Evolutionary conservation across 2,797 vertebrate species (phyloP).

Genomic region (Platyrinchus mystaceus): DNA sequence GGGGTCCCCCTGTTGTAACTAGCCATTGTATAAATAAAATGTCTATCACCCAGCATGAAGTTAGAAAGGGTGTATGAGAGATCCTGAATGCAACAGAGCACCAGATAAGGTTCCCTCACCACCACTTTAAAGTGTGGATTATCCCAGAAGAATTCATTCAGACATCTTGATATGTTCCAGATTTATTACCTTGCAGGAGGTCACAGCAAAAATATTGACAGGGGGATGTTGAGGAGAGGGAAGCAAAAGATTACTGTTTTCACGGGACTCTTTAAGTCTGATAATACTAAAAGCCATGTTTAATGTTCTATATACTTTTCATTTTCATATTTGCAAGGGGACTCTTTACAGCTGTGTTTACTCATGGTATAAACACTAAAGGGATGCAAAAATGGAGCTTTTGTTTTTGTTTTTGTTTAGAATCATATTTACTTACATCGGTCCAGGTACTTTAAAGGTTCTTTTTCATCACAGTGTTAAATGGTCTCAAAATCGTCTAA

Average conservation of each 20-base stretch:
- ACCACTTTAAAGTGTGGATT: neutral
- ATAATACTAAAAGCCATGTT: neutral
- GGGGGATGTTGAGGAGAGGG: neutral
- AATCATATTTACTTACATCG: neutral
- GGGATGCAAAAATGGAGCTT: neutral
- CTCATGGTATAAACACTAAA: neutral
- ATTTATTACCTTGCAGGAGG: neutral
- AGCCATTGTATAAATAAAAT: neutral
- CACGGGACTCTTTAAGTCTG: neutral
- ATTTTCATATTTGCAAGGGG: neutral
- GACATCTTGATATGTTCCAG: neutral
- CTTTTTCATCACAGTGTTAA: neutral
- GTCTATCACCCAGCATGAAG: neutral
- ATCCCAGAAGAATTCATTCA: neutral
- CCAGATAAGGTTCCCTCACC: neutral
- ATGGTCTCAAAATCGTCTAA: neutral
- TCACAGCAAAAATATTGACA: neutral
- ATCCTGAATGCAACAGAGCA: neutral
- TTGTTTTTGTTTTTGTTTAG: neutral
- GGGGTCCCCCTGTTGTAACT: neutral
- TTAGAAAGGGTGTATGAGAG: neutral
- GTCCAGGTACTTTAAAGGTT: neutral
- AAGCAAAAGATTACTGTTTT: neutral
- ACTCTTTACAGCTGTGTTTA: neutral
- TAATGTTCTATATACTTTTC: neutral